These are phyloP conservation scores for Malurus alboscapulatus DNA, from an alignment of 2,113 vertebrate genomes.

Conservation along the genomic window DNA sequence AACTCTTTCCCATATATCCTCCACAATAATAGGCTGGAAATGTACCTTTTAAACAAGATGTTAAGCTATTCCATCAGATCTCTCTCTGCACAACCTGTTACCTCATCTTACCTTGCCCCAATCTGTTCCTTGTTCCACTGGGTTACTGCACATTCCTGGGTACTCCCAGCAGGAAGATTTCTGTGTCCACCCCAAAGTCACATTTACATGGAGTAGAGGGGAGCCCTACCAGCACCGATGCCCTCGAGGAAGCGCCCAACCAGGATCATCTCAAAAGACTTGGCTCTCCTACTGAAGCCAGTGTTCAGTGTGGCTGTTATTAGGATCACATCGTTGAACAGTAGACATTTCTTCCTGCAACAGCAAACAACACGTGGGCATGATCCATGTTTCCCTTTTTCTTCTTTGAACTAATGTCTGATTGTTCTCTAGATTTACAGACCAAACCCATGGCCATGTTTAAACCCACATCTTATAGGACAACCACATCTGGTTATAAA, in stretches of 20 bases:
- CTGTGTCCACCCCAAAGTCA: background rate
- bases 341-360: slow-evolving; percentile 60
- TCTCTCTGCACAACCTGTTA: background rate
- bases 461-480: background rate
- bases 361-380: background rate
- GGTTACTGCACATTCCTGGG: background rate
- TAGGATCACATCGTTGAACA: background rate
- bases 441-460: background rate
- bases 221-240: slow-evolving; percentile 57
- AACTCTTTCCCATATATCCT: background rate
- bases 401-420: background rate
- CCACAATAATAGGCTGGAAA: background rate
- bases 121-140: background rate
- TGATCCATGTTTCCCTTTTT: background rate
- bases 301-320: slow-evolving; percentile 1
- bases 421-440: background rate
- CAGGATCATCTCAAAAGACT: slow-evolving; percentile 66
- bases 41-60: background rate
- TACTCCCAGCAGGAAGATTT: background rate
- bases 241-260: slow-evolving; percentile 54
- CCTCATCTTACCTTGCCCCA: background rate
- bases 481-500: background rate
- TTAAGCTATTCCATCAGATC: background rate
- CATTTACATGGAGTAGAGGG: background rate
- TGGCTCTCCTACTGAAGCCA: slow-evolving; percentile 44